Base-by-base conservation (phyloP, 2,113 vertebrate species). In the Cyprinus carpio region DNA sequence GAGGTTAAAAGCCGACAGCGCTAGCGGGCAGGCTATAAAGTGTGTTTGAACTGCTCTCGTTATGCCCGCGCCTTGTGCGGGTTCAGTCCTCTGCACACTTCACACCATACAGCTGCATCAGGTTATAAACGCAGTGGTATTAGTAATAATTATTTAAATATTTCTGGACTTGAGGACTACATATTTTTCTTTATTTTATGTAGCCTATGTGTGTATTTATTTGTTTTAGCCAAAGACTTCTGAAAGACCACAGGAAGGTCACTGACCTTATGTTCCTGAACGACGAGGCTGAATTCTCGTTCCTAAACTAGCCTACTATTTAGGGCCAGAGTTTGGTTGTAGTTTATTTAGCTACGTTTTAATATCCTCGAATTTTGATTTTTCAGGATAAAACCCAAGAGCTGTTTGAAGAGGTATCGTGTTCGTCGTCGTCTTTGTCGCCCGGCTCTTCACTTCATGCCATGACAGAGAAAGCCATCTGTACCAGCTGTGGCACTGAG, bases 401-500 rank as follows among this genome's bases (percentile, higher is more conserved):
- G 27, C 92, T 93, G 0, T 93, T 92, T 79, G 94, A 95, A 92
- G 95, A 96, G 89, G 95, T 96, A 31, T 96, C 96, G 9, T 94
- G 94, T 87, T 94, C 95, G 54, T 95, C 96, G 34, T 88, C 94
- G 23, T 76, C 95, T 83, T 85, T 84, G 43, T 95, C 96, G 18
- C 90, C 95, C n/a, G 96, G 96, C 2, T 95, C 95, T 23, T 96
- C 96, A 25, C 96, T 97, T 64, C 96, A 90, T 91, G 95, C 96
- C 89, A 97, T 98, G 96, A 93, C 95, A 2, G 91, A 94, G 87
- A 96, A 96, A 86, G 95, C 94, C 6, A 90, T 98, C 85, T 99
- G 98, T 60, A 96, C 94, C 82, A 97, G 95, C 88, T 99, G 98
- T 87, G 96, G 95, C 87, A 93, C 95, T 88, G 97, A 98, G 87